Conservation (phyloP, 2,113 vertebrate genomes). For the Anser brachyrhynchus region DNA sequence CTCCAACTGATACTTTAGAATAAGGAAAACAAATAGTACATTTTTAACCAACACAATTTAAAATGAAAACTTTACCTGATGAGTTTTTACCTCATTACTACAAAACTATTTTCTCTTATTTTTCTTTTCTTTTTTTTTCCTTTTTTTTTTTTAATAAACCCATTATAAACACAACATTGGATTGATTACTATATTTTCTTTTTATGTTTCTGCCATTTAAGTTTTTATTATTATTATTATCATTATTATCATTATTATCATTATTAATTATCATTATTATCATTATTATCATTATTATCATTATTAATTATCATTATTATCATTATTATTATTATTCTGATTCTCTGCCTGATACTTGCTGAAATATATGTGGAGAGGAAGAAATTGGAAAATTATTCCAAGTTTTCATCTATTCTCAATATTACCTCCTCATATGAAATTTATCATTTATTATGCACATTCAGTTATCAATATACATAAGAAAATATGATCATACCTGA, state of each 20-base stretch:
- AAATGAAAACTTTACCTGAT: background rate
- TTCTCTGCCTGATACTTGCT: background rate
- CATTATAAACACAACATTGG: fast-evolving
- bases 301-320: too few relatives aligned
- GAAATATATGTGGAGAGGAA: background rate
- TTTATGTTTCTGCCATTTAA: background rate
- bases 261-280: background rate
- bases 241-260: too few relatives aligned
- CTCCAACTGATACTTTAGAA: background rate
- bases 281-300: background rate
- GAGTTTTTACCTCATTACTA: background rate
- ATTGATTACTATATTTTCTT: background rate
- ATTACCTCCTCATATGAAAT: background rate
- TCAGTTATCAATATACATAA: background rate
- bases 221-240: background rate
- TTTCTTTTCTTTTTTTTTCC: background rate
- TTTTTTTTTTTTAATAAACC: background rate
- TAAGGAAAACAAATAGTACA: background rate
- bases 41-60: background rate
- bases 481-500: background rate
- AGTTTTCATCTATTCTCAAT: background rate
- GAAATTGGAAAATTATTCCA: background rate
- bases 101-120: background rate
- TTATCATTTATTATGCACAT: background rate
- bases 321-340: background rate